These are phyloP conservation scores for Phacellophora camtschatica DNA, from an alignment of 30 jellyfish, hydroid and myxozoan species.

Conservation along the genomic window DNA sequence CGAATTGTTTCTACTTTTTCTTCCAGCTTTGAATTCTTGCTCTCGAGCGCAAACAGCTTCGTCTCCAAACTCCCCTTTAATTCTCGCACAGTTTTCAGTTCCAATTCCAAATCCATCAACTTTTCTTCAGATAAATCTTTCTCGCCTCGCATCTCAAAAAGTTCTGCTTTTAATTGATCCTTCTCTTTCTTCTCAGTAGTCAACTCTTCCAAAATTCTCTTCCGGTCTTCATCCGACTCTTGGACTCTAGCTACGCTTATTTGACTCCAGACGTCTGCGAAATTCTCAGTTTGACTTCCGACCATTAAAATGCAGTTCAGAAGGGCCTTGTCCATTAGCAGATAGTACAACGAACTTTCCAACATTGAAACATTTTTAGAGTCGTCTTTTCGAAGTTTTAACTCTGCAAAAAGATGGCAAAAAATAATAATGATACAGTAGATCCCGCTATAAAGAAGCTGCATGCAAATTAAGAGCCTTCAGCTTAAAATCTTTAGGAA, in stretches of 20 bases:
- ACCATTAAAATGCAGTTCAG: slow-evolving; percentile 83
- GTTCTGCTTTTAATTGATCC: slow-evolving; percentile 70
- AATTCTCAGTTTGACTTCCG: slow-evolving; percentile 72
- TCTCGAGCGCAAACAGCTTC: slow-evolving; percentile 70
- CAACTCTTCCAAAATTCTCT: slow-evolving; percentile 77
- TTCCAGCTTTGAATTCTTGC: slow-evolving; percentile 70
- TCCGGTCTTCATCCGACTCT: slow-evolving; percentile 78
- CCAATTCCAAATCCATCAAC: slow-evolving; percentile 85
- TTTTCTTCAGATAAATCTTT: slow-evolving; percentile 72
- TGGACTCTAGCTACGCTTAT: slow-evolving; percentile 36
- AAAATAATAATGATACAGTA: background rate
- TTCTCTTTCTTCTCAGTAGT: slow-evolving; percentile 65
- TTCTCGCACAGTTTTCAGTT: slow-evolving; percentile 86
- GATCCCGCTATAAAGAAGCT: too few species aligned
- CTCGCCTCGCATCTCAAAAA: slow-evolving; percentile 72
- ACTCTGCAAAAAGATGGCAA: slow-evolving; percentile 15
- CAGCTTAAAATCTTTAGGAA: too few species aligned
- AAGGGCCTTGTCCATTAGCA: slow-evolving; percentile 95
- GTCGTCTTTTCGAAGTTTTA: slow-evolving; percentile 63
- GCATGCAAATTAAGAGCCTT: too few species aligned
- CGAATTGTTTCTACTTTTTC: slow-evolving; percentile 63
- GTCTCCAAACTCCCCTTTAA: slow-evolving; percentile 83
- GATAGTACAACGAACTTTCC: slow-evolving; percentile 85
- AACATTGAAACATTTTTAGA: slow-evolving; percentile 61
- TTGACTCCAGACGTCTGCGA: slow-evolving; percentile 75